phyloP scores from a whole-genome alignment of 2,113 vertebrate species.

The Syngnathus scovelli region DNA sequence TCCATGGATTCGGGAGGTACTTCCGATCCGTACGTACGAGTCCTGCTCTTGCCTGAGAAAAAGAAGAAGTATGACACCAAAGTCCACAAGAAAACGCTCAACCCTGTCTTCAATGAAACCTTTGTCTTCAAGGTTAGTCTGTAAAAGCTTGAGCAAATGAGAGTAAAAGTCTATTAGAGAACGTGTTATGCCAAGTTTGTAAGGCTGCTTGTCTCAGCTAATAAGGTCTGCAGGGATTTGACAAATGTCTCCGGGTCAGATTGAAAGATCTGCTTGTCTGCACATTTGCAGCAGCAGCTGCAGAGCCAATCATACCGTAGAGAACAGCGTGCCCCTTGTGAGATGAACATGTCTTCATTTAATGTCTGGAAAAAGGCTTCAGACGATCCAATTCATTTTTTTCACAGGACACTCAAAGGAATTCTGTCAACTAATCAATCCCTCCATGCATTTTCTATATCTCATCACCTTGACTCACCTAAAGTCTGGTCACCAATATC shows the following conservation, averaged over 20 bases:
- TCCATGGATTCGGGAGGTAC: slow-evolving; percentile 95
- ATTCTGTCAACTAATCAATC: background rate
- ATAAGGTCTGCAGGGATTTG: slow-evolving; percentile 56
- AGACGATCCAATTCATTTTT: background rate
- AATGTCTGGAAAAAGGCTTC: background rate
- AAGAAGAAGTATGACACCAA: slow-evolving; percentile 98
- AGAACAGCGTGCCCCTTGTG: background rate
- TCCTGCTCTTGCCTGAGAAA: slow-evolving; percentile 91
- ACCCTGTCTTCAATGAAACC: slow-evolving; percentile 93
- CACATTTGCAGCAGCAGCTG: slow-evolving; percentile 17
- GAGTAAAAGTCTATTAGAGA: background rate
- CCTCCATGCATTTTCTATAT: background rate
- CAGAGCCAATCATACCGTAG: background rate
- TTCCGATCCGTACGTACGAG: slow-evolving; percentile 92
- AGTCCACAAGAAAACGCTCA: slow-evolving; percentile 96
- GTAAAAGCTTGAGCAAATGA: background rate
- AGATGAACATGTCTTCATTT: background rate
- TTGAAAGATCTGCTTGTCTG: slow-evolving; percentile 18
- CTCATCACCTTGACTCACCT: background rate
- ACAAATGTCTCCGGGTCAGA: slow-evolving; percentile 21
- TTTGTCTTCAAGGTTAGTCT: slow-evolving; percentile 90
- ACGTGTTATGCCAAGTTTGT: slow-evolving; percentile 8
- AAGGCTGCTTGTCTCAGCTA: slow-evolving; percentile 35
- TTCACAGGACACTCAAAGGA: background rate
- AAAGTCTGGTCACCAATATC: background rate